A percentile compares a stretch with the other conserved stretches of the same genome.
phyloP scores from a whole-genome alignment of 2,888 invertebrate species.

The Mythimna lalbum region DNA sequence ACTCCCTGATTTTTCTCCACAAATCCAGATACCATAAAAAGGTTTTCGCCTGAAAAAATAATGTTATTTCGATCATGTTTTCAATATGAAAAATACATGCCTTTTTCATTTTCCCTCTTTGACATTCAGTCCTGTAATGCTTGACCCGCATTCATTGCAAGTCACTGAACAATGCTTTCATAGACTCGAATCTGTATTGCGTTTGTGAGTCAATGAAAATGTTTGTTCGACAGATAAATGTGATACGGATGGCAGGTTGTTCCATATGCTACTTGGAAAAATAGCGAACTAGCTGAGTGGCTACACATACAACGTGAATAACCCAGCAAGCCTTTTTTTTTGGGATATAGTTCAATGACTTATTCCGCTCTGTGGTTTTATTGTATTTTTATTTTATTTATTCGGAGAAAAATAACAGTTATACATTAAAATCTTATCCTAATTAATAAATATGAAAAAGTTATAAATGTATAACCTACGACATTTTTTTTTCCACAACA shows the following conservation, averaged over 20 bases:
- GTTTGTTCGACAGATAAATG: not conserved
- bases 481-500: too few species aligned
- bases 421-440: too few species aligned
- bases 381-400: too few species aligned
- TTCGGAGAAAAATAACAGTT: too few species aligned
- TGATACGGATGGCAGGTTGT: not conserved
- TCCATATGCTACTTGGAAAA: not conserved
- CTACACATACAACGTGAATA: too few species aligned
- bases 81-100: not conserved
- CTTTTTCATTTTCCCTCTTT: not conserved
- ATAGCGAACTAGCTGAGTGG: not conserved
- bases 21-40: too few species aligned
- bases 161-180: not conserved
- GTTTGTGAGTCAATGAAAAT: conserved; percentile 1
- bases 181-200: not conserved
- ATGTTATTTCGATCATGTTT: not conserved
- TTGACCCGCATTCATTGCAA: not conserved
- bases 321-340: too few species aligned
- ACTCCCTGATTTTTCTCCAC: too few species aligned
- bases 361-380: too few species aligned
- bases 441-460: too few species aligned
- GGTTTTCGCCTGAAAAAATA: not conserved
- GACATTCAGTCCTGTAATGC: not conserved
- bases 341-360: too few species aligned
- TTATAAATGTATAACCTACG: too few species aligned